Base-by-base conservation (phyloP, 2,797 vertebrate species). In the Halcyon leucocephala region DNA sequence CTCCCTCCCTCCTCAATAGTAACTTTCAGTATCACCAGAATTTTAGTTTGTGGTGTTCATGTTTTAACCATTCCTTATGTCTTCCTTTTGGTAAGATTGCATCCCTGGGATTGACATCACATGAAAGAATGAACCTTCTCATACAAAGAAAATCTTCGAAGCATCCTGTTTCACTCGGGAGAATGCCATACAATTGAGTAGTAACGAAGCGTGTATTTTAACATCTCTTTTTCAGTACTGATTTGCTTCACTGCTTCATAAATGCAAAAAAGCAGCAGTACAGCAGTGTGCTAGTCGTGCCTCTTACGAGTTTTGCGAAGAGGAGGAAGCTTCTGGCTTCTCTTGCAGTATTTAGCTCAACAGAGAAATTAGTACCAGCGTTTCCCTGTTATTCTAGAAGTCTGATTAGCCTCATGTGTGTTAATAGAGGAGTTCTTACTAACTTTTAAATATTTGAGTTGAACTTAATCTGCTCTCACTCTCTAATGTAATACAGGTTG, bases 141-240 rank as follows among this genome's bases (percentile, higher is more conserved):
- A 95, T 97, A 33, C 98, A 99, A 85, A 98, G 98, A 92, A 98
- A 96, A 84, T 99, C 98, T 82, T 98, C 98, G 20, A 98, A 98
- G 70, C 99, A 98, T 60, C 58, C 98, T 1, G 72, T 98, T 94
- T 99, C 99, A 17, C 97, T 99, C 72, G 97, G 98, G 95, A 99
- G 98, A 96, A 99, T 99, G 84, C 99, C 99, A 3, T 99, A 99
- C 98, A 99, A 99, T 99, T 99, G 97, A 98, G 98, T 94, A 21
- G 66, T 69, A 37, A 52, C 65, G 25, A 82, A 10, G 0, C 33
- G 29, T 3, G 17, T 71, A 16, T 71, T 93, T 83, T 39, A 83
- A 13, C 4, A 0, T 33, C 18, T 24, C 20, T 79, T 52, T 61
- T 61, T 49, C 31, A n/a, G 12, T n/a, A 31, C 9, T 18, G 12